A percentile compares a stretch with the other conserved stretches of the same genome.
Evolutionary conservation across 2,113 vertebrate species (phyloP).

Genomic region (Brienomyrus brachyistius): DNA sequence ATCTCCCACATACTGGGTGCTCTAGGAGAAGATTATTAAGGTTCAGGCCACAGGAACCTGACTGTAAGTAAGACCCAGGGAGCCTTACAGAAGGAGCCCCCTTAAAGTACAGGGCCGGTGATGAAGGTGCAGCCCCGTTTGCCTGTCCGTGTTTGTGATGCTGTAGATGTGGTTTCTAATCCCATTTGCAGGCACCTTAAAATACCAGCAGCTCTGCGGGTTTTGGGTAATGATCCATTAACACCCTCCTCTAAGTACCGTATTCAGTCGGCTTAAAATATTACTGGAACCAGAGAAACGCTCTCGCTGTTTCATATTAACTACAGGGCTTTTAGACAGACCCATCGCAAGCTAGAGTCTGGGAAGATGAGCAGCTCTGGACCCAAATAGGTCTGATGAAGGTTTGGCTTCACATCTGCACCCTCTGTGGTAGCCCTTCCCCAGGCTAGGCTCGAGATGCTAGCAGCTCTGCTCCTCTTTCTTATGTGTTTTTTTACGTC

Average conservation of each 20-base stretch:
- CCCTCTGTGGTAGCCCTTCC: background rate
- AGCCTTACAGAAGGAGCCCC: background rate
- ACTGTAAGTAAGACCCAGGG: background rate
- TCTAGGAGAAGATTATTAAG: background rate
- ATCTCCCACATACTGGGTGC: background rate
- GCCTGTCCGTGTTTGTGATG: background rate
- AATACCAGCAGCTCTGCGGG: background rate
- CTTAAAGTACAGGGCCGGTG: background rate
- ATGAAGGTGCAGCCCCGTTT: background rate
- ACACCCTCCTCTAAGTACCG: background rate
- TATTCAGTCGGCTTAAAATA: background rate
- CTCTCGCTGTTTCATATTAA: background rate
- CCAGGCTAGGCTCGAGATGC: background rate
- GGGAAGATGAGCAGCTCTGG: background rate
- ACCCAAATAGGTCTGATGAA: background rate
- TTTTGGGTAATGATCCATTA: background rate
- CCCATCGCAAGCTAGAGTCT: background rate
- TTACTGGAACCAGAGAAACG: background rate
- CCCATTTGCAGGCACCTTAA: slow-evolving; percentile 17
- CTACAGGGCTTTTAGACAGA: background rate
- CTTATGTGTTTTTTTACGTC: too few relatives aligned
- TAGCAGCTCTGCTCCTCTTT: background rate
- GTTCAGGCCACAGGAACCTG: background rate
- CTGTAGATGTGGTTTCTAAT: slow-evolving; percentile 11
- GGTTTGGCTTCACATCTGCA: background rate